These are phyloP conservation scores for Crotophaga sulcirostris DNA, from an alignment of 2,113 vertebrate species.

Conservation along the genomic window DNA sequence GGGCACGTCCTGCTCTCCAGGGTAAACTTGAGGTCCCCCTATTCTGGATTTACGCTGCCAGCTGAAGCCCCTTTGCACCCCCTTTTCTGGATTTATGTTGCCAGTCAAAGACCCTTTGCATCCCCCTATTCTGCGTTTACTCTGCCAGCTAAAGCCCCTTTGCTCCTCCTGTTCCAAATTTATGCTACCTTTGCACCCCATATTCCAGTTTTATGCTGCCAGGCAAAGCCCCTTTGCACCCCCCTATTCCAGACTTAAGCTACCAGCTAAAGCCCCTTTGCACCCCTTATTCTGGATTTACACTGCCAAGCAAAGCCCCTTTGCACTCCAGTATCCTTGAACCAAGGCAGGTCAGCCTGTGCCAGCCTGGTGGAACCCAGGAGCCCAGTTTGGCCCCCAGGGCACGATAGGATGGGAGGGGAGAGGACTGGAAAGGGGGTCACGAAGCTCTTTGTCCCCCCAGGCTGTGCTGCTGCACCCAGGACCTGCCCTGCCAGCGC, in stretches of 20 bases:
- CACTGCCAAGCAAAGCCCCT: not conserved
- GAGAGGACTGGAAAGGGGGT: not conserved
- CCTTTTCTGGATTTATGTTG: not conserved
- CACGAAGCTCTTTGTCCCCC: not conserved
- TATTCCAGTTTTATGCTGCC: not conserved
- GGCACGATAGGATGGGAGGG: accelerated
- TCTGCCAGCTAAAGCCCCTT: too few relatives aligned
- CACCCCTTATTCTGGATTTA: not conserved
- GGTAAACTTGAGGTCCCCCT: not conserved
- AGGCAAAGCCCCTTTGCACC: not conserved
- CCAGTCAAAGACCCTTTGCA: not conserved
- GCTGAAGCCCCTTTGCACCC: not conserved
- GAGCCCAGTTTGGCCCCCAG: not conserved
- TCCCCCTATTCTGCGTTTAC: too few relatives aligned
- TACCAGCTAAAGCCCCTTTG: not conserved
- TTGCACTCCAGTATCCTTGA: not conserved
- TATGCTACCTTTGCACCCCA: not conserved
- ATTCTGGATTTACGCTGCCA: accelerated
- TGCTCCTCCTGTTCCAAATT: not conserved
- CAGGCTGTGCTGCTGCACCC: not conserved
- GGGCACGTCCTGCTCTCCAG: not conserved
- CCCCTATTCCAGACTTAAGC: not conserved
- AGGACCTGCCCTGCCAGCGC: not conserved
- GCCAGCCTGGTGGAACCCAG: not conserved
- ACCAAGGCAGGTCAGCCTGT: not conserved